Evolutionary conservation across 2,797 vertebrate genomes (phyloP).

Genomic region (Lagodon rhomboides): DNA sequence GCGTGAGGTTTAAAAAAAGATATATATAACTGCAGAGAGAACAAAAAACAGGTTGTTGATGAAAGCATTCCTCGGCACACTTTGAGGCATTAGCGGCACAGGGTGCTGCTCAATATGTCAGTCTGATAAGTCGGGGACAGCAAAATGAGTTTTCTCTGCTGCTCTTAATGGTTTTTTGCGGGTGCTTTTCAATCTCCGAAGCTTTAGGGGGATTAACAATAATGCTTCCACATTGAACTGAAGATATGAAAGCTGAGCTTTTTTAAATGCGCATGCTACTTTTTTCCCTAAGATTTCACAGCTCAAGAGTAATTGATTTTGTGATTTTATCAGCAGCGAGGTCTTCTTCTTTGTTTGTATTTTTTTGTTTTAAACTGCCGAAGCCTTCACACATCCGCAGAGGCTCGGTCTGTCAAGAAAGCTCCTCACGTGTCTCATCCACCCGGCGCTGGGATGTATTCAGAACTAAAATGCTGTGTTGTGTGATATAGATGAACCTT

Average conservation of each 20-base stretch:
- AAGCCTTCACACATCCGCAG: background rate
- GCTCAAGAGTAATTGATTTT: constrained; percentile 20
- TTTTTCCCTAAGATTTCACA: background rate
- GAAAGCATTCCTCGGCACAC: background rate
- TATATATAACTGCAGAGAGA: background rate
- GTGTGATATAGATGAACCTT: background rate
- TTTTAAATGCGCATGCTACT: background rate
- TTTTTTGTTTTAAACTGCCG: background rate
- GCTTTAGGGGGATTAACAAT: constrained; percentile 40
- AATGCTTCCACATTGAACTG: constrained; percentile 16
- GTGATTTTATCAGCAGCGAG: background rate
- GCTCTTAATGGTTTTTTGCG: constrained; percentile 21
- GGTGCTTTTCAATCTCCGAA: constrained; percentile 21
- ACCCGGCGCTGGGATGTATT: background rate
- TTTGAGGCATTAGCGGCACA: constrained; percentile 17
- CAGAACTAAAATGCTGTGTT: background rate
- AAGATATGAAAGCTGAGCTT: constrained; percentile 12
- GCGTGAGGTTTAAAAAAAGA: background rate
- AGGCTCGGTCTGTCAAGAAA: background rate
- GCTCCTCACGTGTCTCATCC: background rate
- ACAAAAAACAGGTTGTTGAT: background rate
- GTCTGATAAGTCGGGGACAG: constrained; percentile 30
- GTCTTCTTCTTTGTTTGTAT: background rate
- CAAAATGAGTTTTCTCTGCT: constrained; percentile 38
- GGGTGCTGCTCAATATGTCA: constrained; percentile 20